A percentile compares a stretch with the other conserved stretches of the same genome.
Evolutionary conservation across 2,113 vertebrate genomes (phyloP).

Genomic region (cat (Felis catus)): F.catus_Fca126_mat1.0 CM031420.1:11194001-11194500

Average conservation of each 20-base stretch:
- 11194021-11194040: background rate
- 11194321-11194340: too few relatives aligned
- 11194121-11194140: background rate
- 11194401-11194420: too few relatives aligned
- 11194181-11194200: background rate
- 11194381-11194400: too few relatives aligned
- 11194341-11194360: too few relatives aligned
- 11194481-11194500: background rate
- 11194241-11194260: background rate
- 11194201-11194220: background rate
- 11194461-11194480: too few relatives aligned
- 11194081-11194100: background rate
- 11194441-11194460: too few relatives aligned
- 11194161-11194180: background rate
- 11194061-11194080: background rate
- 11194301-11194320: too few relatives aligned
- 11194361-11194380: too few relatives aligned
- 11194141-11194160: background rate
- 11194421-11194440: too few relatives aligned
- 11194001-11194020: conserved; percentile 25
- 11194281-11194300: background rate
- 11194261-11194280: background rate
- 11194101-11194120: background rate
- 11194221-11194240: background rate
- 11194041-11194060: conserved; percentile 5